Base-by-base conservation (phyloP, 1,140 invertebrate species). In the Helicoverpa armigera region DNA sequence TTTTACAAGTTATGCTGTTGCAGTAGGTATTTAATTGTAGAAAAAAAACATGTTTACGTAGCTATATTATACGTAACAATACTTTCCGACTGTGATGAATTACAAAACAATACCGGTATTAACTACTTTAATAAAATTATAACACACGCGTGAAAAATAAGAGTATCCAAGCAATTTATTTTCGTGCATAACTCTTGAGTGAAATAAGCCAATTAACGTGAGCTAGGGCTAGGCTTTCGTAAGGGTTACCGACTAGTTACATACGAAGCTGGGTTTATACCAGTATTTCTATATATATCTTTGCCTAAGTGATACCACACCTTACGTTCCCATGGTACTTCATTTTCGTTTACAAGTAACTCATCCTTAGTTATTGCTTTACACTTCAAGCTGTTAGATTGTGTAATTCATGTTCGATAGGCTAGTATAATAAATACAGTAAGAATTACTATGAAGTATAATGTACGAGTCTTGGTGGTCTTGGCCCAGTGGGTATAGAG, bases 321-420 rank as follows among this genome's bases (percentile, higher is more conserved):
- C 35, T 65, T 16, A 16, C 0, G 14, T 48, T 65, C 63, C 63
- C 63, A 65, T 43, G 35, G n/a, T 16, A 14, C 13, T 31, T 43
- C 43, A 48, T 65, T 65, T 65, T 48, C 31, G 31, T 14, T 1
- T 7, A 65, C 4, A 9, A 16, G 48, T 43, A n/a, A 48, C 14
- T 65, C 63, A 65, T 48, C 14, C 11, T 48, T 65, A 65, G 31
- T 65, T 48, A 65, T 35, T 35, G 31, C 60, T 65, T 61, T 16
- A 61, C 16, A 18, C 56, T 16, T 58, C 12, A 61, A 61, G 58
- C 29, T 29, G 35, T 43, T 29, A 14, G 23, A 31, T 31, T 61
- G 11, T 61, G 63, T 13, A 65, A 65, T 65, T 65, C 48, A 65
- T 11, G 61, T 43, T 16, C 14, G 1, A 16, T 5, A 43, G 14